These are phyloP conservation scores for Lepidochitona cinerea DNA, from an alignment of 2,888 invertebrate species.

Conservation along the genomic window DNA sequence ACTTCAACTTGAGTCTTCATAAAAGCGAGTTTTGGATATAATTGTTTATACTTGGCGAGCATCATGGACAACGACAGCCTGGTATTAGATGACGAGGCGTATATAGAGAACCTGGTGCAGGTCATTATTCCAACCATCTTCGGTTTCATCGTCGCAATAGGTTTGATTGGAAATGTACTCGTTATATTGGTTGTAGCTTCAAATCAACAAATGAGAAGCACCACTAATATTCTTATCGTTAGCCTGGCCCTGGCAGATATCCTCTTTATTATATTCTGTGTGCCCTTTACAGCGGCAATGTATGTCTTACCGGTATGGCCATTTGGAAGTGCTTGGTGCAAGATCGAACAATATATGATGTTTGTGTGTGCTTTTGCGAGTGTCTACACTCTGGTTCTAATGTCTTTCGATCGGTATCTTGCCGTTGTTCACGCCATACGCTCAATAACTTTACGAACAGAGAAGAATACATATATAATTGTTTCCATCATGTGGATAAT, in stretches of 20 bases:
- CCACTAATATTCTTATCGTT: conserved; percentile 92
- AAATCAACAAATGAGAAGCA: conserved; percentile 92
- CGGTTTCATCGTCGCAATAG: conserved; percentile 87
- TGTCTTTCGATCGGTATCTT: conserved; percentile 91
- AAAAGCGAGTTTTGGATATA: too few relatives aligned
- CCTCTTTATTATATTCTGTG: conserved; percentile 92
- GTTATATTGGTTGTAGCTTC: conserved; percentile 90
- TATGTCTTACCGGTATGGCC: conserved; percentile 91
- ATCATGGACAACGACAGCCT: too few relatives aligned
- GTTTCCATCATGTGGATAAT: conserved; percentile 86
- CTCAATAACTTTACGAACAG: conserved; percentile 87
- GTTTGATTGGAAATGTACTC: conserved; percentile 89
- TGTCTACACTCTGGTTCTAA: conserved; percentile 92
- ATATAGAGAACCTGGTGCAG: conserved; percentile 47
- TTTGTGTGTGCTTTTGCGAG: conserved; percentile 94
- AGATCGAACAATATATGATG: conserved; percentile 90
- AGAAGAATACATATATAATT: conserved; percentile 84
- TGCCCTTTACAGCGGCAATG: conserved; percentile 93
- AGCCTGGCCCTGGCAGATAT: conserved; percentile 92
- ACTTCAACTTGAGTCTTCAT: too few relatives aligned
- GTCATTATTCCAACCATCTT: conserved; percentile 77
- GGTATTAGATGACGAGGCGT: too few relatives aligned
- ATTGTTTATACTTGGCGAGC: too few relatives aligned
- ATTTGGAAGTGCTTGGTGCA: conserved; percentile 91
- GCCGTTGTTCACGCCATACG: conserved; percentile 94